Conservation (phyloP, 2,888 invertebrate genomes). For the Hartigia nigra region DNA sequence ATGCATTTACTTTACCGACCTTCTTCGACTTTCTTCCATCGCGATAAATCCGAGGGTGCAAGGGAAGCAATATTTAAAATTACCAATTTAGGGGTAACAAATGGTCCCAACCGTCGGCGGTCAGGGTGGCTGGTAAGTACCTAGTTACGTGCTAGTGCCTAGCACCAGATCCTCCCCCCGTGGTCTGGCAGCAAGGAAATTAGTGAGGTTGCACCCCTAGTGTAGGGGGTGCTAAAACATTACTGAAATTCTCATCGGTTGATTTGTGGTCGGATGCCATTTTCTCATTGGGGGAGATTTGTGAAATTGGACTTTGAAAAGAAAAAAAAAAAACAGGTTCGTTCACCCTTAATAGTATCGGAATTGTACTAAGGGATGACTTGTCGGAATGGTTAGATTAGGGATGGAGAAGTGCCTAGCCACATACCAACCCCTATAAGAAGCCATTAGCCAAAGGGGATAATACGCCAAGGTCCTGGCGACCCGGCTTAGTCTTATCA, state of each 20-base stretch:
- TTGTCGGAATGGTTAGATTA: not conserved
- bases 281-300: not conserved
- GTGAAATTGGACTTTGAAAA: not conserved
- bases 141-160: not conserved
- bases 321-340: not conserved
- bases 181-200: not conserved
- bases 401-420: not conserved
- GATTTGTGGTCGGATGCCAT: not conserved
- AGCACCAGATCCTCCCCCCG: not conserved
- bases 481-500: constrained; percentile 9
- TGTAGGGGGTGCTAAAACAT: not conserved
- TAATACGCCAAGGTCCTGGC: constrained; percentile 3
- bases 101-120: constrained; percentile 1
- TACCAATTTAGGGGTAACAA: constrained; percentile 13
- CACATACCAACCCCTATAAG: not conserved
- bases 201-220: not conserved
- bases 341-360: not conserved
- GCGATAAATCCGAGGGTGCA: constrained; percentile 5
- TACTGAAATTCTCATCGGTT: not conserved
- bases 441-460: constrained; percentile 5
- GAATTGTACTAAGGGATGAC: not conserved
- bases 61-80: constrained; percentile 11
- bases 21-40: not conserved
- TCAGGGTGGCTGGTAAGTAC: not conserved
- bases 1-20: not conserved